Evolutionary conservation across 92 coral and sea anemone genomes (phyloP).

Genomic region (Micromussa lordhowensis): DNA sequence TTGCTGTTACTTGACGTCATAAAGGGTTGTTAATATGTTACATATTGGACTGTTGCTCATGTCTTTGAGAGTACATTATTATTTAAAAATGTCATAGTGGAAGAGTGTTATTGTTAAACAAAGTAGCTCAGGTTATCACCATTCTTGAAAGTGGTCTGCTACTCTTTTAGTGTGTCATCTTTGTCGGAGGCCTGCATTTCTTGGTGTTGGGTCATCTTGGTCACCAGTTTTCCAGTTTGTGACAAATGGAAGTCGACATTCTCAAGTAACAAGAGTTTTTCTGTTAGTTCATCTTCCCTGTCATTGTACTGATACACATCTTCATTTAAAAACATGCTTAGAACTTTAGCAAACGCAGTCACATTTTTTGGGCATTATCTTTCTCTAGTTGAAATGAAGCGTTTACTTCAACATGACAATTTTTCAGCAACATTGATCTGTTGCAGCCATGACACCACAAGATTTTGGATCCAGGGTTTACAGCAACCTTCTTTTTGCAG

Average conservation of each 20-base stretch:
- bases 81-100: too few relatives aligned
- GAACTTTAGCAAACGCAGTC: constrained; percentile 23
- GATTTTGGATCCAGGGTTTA: constrained; percentile 33
- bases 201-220: not conserved
- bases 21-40: too few relatives aligned
- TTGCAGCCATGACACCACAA: constrained; percentile 30
- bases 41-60: too few relatives aligned
- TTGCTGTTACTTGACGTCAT: too few relatives aligned
- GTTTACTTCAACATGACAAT: constrained; percentile 23
- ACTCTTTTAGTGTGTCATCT: too few relatives aligned
- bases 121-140: too few relatives aligned
- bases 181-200: too few relatives aligned
- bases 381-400: constrained; percentile 30
- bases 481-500: constrained; percentile 17
- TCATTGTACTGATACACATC: constrained; percentile 25
- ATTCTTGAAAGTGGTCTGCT: too few relatives aligned
- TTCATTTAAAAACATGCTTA: constrained; percentile 23
- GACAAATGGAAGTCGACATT: constrained; percentile 40
- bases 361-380: constrained; percentile 1
- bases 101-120: too few relatives aligned
- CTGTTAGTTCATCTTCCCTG: too few relatives aligned
- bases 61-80: too few relatives aligned
- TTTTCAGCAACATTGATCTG: constrained; percentile 47
- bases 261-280: constrained; percentile 15
- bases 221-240: constrained; percentile 10